Base-by-base conservation (phyloP, 2,797 vertebrate genomes). In the Brachymystax lenok region DNA sequence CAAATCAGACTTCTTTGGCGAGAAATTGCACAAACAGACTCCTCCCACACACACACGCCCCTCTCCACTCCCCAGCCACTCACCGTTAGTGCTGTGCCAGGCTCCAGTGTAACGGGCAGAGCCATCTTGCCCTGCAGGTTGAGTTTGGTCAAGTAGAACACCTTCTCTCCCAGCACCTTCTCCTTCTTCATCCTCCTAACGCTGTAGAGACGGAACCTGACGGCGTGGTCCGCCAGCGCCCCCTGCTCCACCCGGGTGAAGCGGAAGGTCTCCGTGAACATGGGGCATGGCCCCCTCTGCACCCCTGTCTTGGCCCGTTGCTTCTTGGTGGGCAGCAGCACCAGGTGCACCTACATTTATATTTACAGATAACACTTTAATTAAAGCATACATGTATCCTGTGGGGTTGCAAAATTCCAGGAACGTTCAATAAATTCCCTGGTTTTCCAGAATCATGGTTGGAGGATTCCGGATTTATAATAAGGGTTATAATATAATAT, bases 91-190 rank as follows among this genome's bases (percentile, higher is more conserved):
- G 93, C 96, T 79, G 97, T 97, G 85, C 97, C 96, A 33, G 97
- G 96, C 86, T 99, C 97, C 93, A 99, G 86, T 66, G 96, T 97
- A 87, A 99, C 97, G 40, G 98, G 97, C 67, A 99, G 91, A 56
- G 97, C 96, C 78, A 97, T 96, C 93, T 99, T 99, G 83, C 97
- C 97, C 94, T 99, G 96, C 91, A 98, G 95, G 93, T 99, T 99
- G 89, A 99, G 94, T 88, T 99, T 99, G 54, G 97, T 98, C 91
- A 99, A 94, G 92, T 98, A 96, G 93, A 99, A 98, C 83, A 98
- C 94, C 93, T 99, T 99, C 93, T 99, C 98, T 70, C 98, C 98
- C 77, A 99, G 94, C 89, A 99, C 95, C 91, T 97, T 98, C 91
- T 99, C 98, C 35, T 97, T 99, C 83, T 98, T 98, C 96, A 98